Conservation (phyloP, 1,140 invertebrate genomes). For the Ceratina australensis region DNA sequence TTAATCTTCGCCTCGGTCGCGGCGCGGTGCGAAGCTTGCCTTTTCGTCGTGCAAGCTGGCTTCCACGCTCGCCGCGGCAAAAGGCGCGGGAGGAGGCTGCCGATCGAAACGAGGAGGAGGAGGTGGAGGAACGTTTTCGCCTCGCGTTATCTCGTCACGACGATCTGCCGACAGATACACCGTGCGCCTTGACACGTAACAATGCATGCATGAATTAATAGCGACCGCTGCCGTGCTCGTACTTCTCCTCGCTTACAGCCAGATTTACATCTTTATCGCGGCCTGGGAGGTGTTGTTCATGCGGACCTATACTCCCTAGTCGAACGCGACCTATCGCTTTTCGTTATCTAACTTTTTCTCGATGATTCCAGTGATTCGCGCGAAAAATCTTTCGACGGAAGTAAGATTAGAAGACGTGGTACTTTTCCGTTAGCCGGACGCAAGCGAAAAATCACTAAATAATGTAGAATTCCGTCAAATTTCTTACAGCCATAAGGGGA, state of each 20-base stretch:
- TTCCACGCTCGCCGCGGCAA: background rate
- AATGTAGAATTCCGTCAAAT: too few species aligned
- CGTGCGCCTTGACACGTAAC: constrained; percentile 75
- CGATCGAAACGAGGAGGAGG: constrained; percentile 54
- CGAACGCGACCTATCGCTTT: background rate
- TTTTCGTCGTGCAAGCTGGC: constrained; percentile 26
- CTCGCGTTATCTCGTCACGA: constrained; percentile 74
- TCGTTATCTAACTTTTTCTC: background rate
- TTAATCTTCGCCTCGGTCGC: constrained; percentile 48
- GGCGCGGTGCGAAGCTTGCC: constrained; percentile 11
- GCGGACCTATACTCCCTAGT: constrained; percentile 7
- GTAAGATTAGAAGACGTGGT: too few species aligned
- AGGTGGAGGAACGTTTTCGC: constrained; percentile 55
- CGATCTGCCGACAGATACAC: constrained; percentile 75
- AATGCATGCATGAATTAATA: constrained; percentile 79
- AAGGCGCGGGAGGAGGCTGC: constrained; percentile 40
- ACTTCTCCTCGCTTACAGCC: constrained; percentile 60
- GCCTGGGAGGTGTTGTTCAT: constrained; percentile 51
- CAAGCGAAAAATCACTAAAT: too few species aligned
- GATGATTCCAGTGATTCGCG: too few species aligned
- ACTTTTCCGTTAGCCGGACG: too few species aligned
- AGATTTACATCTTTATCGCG: constrained; percentile 72
- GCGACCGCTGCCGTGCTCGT: constrained; percentile 64
- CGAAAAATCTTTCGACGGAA: too few species aligned
- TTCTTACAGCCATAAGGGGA: too few species aligned